Evolutionary conservation across 2,113 vertebrate genomes (phyloP).

Genomic region (Oryzias javanicus): DNA sequence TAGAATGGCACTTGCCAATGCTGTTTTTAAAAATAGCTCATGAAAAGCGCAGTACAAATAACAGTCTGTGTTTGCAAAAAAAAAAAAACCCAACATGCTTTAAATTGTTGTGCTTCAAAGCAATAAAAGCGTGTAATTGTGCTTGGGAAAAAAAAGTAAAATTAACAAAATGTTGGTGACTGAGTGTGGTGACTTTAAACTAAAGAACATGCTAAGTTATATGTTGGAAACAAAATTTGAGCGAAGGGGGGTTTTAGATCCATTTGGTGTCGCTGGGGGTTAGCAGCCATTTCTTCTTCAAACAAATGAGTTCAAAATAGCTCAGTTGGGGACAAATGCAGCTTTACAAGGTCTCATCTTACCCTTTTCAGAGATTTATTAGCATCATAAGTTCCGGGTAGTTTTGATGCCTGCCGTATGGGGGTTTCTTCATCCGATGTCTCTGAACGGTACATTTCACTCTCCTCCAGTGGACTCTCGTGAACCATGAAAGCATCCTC

Average conservation of each 20-base stretch:
- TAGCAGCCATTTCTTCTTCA: conserved; percentile 57
- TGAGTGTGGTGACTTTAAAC: neutral
- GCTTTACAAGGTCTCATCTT: conserved; percentile 66
- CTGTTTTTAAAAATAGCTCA: too few relatives aligned
- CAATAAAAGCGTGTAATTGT: neutral
- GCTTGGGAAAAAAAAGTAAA: neutral
- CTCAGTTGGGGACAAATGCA: conserved; percentile 49
- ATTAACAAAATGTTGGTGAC: neutral
- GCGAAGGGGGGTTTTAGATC: conserved; percentile 26
- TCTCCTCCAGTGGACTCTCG: conserved; percentile 59
- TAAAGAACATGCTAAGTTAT: conserved; percentile 55
- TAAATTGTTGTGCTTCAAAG: conserved; percentile 9
- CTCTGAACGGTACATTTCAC: conserved; percentile 38
- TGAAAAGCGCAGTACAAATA: too few relatives aligned
- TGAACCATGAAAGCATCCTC: conserved; percentile 76
- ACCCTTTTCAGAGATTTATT: conserved; percentile 84
- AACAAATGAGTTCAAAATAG: conserved; percentile 46
- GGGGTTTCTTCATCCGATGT: conserved; percentile 71
- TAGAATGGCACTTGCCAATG: conserved; percentile 51
- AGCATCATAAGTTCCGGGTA: conserved; percentile 59
- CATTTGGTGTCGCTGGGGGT: conserved; percentile 46
- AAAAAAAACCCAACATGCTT: conserved; percentile 45
- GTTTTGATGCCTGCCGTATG: conserved; percentile 77
- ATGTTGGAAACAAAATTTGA: conserved; percentile 43
- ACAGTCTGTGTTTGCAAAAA: conserved; percentile 9